Base-by-base conservation (phyloP, 2,797 vertebrate species). In the Gobionotothen gibberifrons region DNA sequence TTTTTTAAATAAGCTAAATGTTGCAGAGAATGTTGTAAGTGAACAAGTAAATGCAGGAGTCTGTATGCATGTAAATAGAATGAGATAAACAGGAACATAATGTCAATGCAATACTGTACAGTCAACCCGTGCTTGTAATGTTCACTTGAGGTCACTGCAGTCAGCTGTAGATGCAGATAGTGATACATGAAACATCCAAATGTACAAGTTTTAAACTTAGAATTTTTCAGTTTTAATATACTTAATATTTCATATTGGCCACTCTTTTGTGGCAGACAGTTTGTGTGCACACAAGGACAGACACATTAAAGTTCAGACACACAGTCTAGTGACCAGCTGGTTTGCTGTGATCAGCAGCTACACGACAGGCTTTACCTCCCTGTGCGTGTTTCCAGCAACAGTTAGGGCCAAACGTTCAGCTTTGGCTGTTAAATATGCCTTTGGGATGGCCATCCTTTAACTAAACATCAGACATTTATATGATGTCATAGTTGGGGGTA, bases 381-480 rank as follows among this genome's bases (percentile, higher is more conserved):
- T 26, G 26, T 3, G 22, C 22, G 22, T 26, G 22, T 26, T 26
- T 26, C 22, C 3, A 3, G 22, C 22, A 88, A 90, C 83, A 85
- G 81, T 81, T 86, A 74, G 44, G 52, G 49, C 76, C 53, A 69
- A 77, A 36, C 60, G 60, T 91, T 84, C 67, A 78, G 52, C 61
- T 72, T 77, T 72, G 79, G 83, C 81, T 87, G 76, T 83, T 88
- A 88, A 93, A 88, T 81, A 79, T 65, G 73, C 90, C 89, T 86
- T 57, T 4, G 82, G 87, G 89, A 93, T 71, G 79, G 46, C 76
- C 83, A 9, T 36, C 32, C 32, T 36, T 36, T 36, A 9, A 36
- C 32, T 36, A 36, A 36, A 36, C 32, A 36, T 36, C 32, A 36
- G 32, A 36, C 32, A 9, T 36, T 36, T 36, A 26, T 0, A 36